Base-by-base conservation (phyloP, 2,888 invertebrate genomes). In the Didymodactylos carnosus region DNA sequence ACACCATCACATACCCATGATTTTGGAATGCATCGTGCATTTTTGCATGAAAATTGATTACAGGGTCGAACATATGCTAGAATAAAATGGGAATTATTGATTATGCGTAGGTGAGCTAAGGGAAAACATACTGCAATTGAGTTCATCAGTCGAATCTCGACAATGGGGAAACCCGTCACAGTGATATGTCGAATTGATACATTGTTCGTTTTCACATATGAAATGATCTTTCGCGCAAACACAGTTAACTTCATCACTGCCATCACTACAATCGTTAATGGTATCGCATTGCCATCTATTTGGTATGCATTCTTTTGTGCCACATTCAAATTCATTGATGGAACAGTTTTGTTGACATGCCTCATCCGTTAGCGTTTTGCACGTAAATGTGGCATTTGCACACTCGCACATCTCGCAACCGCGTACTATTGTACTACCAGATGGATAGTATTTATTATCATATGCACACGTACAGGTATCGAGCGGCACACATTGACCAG, bases 161-260 rank as follows among this genome's bases (percentile, higher is more conserved):
- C 74, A 74, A 69, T 74, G 39, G 19, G 29, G 53, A 14, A 74
- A 29, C 23, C 74, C 74, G 23, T 74, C 74, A 53, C 74, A 74
- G 13, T 35, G 19, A 39, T 74, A 53, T 13, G 27, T 25, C 14
- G 53, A 71, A 43, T 71, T 23, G 3, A 74, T 71, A 69, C 74
- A 74, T 71, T 74, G 74, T 2, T 71, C 74, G 53, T 35, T 71
- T 8, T 71, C 35, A 71, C 74, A 74, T 23, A 51, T 14, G 43
- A 74, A 74, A 27, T 10, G 19, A 27, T 51, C 71, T 27, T 46
- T 11, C 29, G 40, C 71, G 29, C 71, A 74, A 35, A 40, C 39
- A 39, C 74, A 74, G 23, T 74, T 39, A 5, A 40, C 4, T 71
- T 74, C 74, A 71, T 74, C 74, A 19, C 46, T 49, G 1, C 43